Evolutionary conservation across 2,797 vertebrate genomes (phyloP).

Genomic region (Acipenser transmontanus): DNA sequence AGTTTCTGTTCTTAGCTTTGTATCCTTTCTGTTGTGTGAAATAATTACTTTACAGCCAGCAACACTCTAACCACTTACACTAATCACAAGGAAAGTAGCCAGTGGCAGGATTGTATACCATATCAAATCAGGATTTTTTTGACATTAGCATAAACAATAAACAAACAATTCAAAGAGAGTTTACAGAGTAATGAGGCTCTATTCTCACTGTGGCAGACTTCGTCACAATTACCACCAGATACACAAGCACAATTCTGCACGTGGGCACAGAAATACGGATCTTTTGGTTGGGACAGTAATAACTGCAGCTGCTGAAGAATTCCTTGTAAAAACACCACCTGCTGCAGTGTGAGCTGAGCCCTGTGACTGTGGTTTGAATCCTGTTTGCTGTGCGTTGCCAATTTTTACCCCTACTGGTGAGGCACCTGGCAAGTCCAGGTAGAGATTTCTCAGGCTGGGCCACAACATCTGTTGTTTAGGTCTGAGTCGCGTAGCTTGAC

Average conservation of each 20-base stretch:
- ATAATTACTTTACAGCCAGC: not conserved
- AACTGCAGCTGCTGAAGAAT: too few species aligned
- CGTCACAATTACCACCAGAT: constrained; percentile 49
- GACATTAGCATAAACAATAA: constrained; percentile 53
- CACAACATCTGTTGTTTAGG: too few species aligned
- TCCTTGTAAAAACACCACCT: not conserved
- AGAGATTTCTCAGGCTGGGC: too few species aligned
- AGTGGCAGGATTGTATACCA: constrained; percentile 34
- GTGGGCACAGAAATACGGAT: too few species aligned
- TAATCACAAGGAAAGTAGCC: constrained; percentile 30
- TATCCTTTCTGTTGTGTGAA: constrained; percentile 1
- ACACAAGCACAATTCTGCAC: too few species aligned
- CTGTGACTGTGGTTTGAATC: too few species aligned
- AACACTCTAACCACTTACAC: constrained; percentile 28
- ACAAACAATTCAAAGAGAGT: constrained; percentile 58
- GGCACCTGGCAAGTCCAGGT: too few species aligned
- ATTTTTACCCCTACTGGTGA: too few species aligned
- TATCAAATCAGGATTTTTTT: constrained; percentile 55
- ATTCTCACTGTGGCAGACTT: constrained; percentile 56
- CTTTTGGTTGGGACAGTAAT: too few species aligned
- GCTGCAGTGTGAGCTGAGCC: not conserved
- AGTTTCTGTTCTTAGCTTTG: not conserved
- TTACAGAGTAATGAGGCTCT: constrained; percentile 65
- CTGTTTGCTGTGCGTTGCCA: too few species aligned
- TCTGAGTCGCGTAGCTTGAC: too few species aligned